A percentile compares a stretch with the other conserved stretches of the same genome.
phyloP scores from a whole-genome alignment of 2,797 vertebrate species.

The Hephaestus fuliginosus region DNA sequence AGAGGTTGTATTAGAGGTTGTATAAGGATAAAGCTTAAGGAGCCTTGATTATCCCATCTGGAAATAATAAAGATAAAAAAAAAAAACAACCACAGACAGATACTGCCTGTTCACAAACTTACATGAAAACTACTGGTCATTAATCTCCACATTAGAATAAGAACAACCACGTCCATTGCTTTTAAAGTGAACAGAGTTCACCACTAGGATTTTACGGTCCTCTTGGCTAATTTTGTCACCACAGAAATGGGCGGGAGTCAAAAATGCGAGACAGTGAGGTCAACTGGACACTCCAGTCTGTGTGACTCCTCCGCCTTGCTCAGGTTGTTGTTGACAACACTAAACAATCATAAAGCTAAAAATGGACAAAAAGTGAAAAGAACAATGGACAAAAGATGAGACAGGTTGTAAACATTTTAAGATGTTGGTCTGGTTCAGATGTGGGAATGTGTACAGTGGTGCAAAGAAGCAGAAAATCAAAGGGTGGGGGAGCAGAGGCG shows the following conservation, averaged over 20 bases:
- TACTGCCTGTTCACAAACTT: conserved; percentile 26
- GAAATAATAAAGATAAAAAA: conserved; percentile 40
- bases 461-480: conserved; percentile 59
- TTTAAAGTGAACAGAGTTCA: conserved; percentile 51
- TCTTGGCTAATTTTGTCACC: conserved; percentile 62
- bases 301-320: conserved; percentile 25
- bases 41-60: conserved; percentile 41
- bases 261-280: conserved; percentile 76
- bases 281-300: conserved; percentile 65
- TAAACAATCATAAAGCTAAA: conserved; percentile 6
- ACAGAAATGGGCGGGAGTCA: conserved; percentile 65
- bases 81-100: conserved; percentile 21
- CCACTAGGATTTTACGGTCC: conserved; percentile 57
- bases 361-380: conserved; percentile 7
- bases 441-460: conserved; percentile 43
- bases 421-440: conserved; percentile 38
- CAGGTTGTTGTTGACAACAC: conserved; percentile 20
- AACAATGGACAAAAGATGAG: conserved; percentile 20
- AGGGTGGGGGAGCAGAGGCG: conserved; percentile 64
- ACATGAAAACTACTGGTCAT: conserved; percentile 35
- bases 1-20: conserved; percentile 29
- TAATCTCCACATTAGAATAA: conserved; percentile 35
- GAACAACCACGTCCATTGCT: conserved; percentile 15
- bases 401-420: conserved; percentile 29
- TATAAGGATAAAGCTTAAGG: conserved; percentile 20